Percentiles rank a stretch among this genome's conserved stretches.
phyloP scores from a whole-genome alignment of 2,113 vertebrate genomes.

The Anguilla japonica region DNA sequence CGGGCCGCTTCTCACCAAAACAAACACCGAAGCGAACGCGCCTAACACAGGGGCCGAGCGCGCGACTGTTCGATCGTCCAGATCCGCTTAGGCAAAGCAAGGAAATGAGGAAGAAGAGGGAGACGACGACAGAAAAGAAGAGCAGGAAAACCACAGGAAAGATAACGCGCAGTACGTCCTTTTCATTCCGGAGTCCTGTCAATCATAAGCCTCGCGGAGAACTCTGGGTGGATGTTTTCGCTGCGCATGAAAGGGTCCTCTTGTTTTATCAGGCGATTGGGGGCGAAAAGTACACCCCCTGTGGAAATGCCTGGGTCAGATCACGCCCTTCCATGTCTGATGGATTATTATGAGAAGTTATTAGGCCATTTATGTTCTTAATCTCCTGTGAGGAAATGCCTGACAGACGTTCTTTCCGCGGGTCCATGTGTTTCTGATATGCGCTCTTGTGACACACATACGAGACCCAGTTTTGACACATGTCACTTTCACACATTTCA shows the following conservation, averaged over 20 bases:
- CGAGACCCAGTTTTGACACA: not conserved
- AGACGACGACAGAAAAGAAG: not conserved
- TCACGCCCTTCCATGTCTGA: not conserved
- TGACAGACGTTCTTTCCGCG: not conserved
- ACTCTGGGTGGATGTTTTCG: not conserved
- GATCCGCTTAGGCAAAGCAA: not conserved
- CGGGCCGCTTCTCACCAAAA: not conserved
- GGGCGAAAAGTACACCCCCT: not conserved
- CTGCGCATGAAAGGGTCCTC: not conserved
- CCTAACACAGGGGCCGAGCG: not conserved
- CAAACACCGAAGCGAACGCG: not conserved
- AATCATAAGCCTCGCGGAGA: not conserved
- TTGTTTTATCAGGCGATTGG: conserved; percentile 16
- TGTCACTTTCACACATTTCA: not conserved
- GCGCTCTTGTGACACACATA: not conserved
- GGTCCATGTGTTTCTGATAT: conserved; percentile 5
- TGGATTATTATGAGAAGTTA: conserved; percentile 11
- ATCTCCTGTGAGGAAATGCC: conserved; percentile 2
- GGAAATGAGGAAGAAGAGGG: not conserved
- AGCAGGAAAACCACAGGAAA: not conserved
- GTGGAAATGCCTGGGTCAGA: not conserved
- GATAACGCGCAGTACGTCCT: not conserved
- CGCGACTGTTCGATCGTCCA: not conserved
- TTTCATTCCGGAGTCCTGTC: not conserved
- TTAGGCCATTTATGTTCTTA: not conserved